Conservation (phyloP, 1,140 invertebrate species). For the Paracyclopina nana region DNA sequence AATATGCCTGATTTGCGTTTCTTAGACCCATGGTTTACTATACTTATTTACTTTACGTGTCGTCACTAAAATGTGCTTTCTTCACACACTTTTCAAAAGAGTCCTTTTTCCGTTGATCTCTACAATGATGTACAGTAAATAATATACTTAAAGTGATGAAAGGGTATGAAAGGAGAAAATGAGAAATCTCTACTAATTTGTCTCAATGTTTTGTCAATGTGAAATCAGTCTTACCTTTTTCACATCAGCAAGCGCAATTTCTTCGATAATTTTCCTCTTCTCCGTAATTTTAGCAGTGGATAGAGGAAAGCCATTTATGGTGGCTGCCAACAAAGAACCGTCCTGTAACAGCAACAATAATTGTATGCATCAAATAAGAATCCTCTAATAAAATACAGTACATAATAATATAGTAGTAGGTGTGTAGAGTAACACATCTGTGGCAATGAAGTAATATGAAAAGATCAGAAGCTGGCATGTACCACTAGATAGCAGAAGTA, state of each 20-base stretch:
- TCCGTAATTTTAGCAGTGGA: conserved; percentile 3
- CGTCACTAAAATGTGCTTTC: conserved; percentile 8
- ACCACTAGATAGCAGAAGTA: too few species aligned
- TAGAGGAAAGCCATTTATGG: conserved; percentile 3
- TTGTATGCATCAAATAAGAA: too few species aligned
- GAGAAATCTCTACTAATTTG: neutral
- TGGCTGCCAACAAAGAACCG: neutral
- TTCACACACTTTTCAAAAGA: neutral
- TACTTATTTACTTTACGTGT: neutral
- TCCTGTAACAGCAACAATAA: conserved; percentile 6
- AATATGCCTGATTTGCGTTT: conserved; percentile 1
- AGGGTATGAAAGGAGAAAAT: neutral
- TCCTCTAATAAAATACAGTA: too few species aligned
- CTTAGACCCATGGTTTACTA: neutral
- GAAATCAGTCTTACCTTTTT: conserved; percentile 5
- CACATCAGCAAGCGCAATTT: conserved; percentile 13
- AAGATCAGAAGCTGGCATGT: too few species aligned
- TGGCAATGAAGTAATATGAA: too few species aligned
- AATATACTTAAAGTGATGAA: neutral
- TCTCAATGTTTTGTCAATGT: neutral
- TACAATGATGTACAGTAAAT: neutral
- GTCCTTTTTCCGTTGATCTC: neutral
- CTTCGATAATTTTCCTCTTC: conserved; percentile 14
- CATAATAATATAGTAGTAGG: too few species aligned
- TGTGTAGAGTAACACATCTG: too few species aligned